Conservation (phyloP, 2,888 invertebrate species). For the Diaperis boleti region DNA sequence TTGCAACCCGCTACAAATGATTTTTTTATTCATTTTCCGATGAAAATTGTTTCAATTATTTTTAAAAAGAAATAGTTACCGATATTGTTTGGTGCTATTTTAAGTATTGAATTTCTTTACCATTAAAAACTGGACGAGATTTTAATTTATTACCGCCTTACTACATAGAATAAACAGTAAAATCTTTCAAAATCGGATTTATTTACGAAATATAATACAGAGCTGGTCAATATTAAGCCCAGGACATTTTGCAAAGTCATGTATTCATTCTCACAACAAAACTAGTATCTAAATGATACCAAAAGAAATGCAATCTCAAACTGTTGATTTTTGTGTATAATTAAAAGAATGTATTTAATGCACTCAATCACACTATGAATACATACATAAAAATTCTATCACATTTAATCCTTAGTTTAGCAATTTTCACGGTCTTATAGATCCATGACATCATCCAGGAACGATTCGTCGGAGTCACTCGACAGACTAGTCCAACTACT, state of each 20-base stretch:
- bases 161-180: too few species aligned
- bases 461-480: slow-evolving; percentile 34
- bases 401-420: slow-evolving; percentile 34
- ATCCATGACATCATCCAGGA: slow-evolving; percentile 27
- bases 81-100: too few species aligned
- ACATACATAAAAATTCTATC: slow-evolving; percentile 28
- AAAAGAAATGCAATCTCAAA: slow-evolving; percentile 8
- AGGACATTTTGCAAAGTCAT: neutral
- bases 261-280: neutral
- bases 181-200: slow-evolving; percentile 17
- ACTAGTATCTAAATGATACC: neutral
- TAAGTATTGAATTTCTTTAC: too few species aligned
- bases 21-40: too few species aligned
- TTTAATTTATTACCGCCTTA: too few species aligned
- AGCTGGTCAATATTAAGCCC: slow-evolving; percentile 11
- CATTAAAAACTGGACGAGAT: too few species aligned
- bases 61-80: too few species aligned
- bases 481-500: slow-evolving; percentile 45
- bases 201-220: slow-evolving; percentile 37
- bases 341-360: slow-evolving; percentile 14
- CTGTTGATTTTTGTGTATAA: neutral
- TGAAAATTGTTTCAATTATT: too few species aligned
- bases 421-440: neutral
- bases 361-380: slow-evolving; percentile 23
- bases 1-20: too few species aligned